Evolutionary conservation across 2,888 invertebrate species (phyloP), one percentile per base, ranked within the genome.

Genomic region (Mongoloraphidia duomilia): DNA sequence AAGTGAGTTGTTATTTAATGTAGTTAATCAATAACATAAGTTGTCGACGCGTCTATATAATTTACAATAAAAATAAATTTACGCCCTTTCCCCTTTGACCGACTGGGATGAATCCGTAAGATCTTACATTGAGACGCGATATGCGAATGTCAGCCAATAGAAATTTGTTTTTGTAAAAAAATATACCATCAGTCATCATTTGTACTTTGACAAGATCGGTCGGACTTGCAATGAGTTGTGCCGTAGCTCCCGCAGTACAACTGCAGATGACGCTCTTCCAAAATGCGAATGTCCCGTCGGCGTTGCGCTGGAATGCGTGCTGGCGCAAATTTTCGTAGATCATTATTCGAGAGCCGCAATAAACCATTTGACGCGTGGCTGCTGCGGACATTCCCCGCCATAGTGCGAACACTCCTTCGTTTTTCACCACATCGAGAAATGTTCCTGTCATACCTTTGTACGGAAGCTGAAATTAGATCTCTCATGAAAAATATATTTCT

Each of bases 201-300:
- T 92, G 92, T 12, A 94, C 91, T 72, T 95, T 95, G 58, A 94
- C 82, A 57, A 95, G 74, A 73, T 95, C 94, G 0, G 92, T 83
- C 0, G 95, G 95, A 54, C 88, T 91, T 42, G 86, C 82, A 55
- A 92, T 74, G 70, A 91, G 84, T 71, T 95, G 94, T n/a, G 89
- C 89, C 50, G 91, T 65, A 1, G 84, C 85, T 1, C 94, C 94
- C 9, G 92, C 86, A 9, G 77, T 71, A 50, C 89, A 75, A 11
- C 93, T 93, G 60, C 78, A 76, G 55, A 76, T 43, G 43, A 79
- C 77, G 8, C 79, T 74, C 49, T 74, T 68, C 73, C 82, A 84
- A 35, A 88, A 61, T 0, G 85, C 77, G 61, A 79, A 77, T 37
- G 77, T 70, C 51, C 82, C 79, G 58, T 83, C 81, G 2, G 73